These are phyloP conservation scores for Sphaeridia pumilis DNA, from an alignment of 2,888 invertebrate species.

Conservation along the genomic window DNA sequence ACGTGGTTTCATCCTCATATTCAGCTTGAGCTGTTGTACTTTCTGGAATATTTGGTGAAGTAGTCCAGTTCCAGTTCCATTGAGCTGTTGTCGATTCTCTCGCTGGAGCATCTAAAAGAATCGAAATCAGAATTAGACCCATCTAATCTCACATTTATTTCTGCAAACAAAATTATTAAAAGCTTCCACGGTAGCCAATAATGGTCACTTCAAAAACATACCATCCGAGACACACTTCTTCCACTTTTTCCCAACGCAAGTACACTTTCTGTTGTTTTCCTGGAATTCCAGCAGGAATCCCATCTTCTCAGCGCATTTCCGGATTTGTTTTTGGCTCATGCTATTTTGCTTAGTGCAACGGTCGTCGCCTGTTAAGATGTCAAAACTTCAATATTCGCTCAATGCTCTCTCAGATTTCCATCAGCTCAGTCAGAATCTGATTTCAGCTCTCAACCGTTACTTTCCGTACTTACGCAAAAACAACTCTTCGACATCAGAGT, in stretches of 20 bases:
- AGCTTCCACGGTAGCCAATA: neutral
- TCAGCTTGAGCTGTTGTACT: neutral
- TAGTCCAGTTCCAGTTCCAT: no score
- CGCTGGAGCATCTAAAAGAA: no score
- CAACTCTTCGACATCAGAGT: no score
- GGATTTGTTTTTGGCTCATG: neutral
- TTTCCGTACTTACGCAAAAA: no score
- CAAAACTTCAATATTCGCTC: no score
- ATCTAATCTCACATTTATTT: neutral
- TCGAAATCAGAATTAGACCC: neutral
- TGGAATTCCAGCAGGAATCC: neutral
- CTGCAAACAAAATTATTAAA: neutral
- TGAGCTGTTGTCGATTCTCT: no score
- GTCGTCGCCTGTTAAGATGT: neutral
- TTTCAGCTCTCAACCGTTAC: no score
- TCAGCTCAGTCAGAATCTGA: no score
- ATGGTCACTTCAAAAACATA: no score
- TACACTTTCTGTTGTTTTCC: neutral
- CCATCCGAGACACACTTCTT: neutral
- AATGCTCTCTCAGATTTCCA: no score
- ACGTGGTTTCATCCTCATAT: no score
- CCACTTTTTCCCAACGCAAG: neutral
- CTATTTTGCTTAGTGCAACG: neutral
- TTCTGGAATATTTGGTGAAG: no score
- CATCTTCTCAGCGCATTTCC: neutral